Conservation (phyloP, 2,888 invertebrate genomes). For the Spilarctia lutea region DNA sequence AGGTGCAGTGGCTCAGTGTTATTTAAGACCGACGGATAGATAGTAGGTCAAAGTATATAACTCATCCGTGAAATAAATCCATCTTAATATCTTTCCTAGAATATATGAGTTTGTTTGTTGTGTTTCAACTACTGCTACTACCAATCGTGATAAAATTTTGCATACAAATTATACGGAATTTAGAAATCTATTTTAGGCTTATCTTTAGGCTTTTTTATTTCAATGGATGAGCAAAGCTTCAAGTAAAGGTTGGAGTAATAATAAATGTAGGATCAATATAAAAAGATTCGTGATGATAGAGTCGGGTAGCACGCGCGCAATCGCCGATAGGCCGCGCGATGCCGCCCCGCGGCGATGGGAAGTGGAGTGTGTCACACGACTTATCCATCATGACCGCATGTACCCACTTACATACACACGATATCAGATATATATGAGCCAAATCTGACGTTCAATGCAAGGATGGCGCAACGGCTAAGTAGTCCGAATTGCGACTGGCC, state of each 20-base stretch:
- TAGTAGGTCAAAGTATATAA: conserved; percentile 60
- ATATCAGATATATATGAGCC: conserved; percentile 9
- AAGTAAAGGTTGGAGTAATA: conserved; percentile 50
- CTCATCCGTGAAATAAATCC: conserved; percentile 76
- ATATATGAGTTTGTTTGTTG: neutral
- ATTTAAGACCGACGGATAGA: conserved; percentile 69
- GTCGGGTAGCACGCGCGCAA: conserved; percentile 55
- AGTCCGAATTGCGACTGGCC: conserved; percentile 5
- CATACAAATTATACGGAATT: neutral
- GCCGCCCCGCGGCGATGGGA: conserved; percentile 56
- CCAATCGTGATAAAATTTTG: neutral
- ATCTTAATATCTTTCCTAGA: conserved; percentile 20
- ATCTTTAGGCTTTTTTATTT: neutral
- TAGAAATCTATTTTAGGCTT: neutral
- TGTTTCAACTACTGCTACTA: neutral
- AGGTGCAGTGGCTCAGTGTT: conserved; percentile 69
- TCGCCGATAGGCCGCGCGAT: conserved; percentile 36
- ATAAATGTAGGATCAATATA: conserved; percentile 67
- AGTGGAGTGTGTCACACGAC: conserved; percentile 79
- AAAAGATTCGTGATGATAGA: conserved; percentile 68
- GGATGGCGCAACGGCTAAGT: conserved; percentile 12
- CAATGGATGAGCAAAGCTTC: neutral
- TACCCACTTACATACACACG: conserved; percentile 26
- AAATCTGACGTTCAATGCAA: conserved; percentile 6
- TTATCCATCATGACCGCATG: conserved; percentile 72